Percentiles rank a stretch among this genome's conserved stretches.
phyloP scores from a whole-genome alignment of 1,140 invertebrate genomes.

The Acyrthosiphon pisum region DNA sequence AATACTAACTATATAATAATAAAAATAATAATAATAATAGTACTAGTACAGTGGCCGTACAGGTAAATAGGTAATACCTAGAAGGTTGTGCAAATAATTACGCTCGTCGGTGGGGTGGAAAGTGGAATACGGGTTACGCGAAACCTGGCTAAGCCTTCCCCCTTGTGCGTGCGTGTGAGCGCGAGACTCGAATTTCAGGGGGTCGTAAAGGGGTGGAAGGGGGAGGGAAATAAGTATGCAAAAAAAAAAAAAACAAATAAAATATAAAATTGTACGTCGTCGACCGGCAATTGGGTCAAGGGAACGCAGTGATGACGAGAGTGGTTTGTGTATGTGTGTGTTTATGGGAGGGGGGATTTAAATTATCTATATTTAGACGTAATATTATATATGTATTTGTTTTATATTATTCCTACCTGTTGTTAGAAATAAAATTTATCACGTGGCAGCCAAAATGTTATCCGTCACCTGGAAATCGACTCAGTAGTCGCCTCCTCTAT shows the following conservation, averaged over 20 bases:
- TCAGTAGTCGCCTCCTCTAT: not conserved
- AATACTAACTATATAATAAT: not conserved
- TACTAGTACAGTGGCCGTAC: not conserved
- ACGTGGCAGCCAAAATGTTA: not conserved
- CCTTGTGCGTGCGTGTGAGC: too few relatives aligned
- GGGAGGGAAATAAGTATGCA: not conserved
- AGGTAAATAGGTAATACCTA: not conserved
- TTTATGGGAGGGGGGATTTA: not conserved
- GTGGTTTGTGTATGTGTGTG: not conserved
- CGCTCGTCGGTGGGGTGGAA: not conserved
- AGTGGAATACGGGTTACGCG: not conserved
- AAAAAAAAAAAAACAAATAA: conserved; percentile 36
- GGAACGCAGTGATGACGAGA: not conserved
- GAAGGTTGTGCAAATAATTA: not conserved
- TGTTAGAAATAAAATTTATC: not conserved
- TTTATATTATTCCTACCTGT: conserved; percentile 13
- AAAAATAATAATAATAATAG: not conserved
- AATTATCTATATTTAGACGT: not conserved
- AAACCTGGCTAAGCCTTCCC: not conserved
- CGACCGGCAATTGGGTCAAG: conserved; percentile 50
- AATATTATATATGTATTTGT: not conserved
- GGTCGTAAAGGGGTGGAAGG: not conserved
- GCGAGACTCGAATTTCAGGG: conserved; percentile 13
- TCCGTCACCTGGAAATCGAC: not conserved
- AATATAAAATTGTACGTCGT: conserved; percentile 17